These are phyloP conservation scores for Syngnathus acus DNA, from an alignment of 2,797 vertebrate species.

Conservation along the genomic window DNA sequence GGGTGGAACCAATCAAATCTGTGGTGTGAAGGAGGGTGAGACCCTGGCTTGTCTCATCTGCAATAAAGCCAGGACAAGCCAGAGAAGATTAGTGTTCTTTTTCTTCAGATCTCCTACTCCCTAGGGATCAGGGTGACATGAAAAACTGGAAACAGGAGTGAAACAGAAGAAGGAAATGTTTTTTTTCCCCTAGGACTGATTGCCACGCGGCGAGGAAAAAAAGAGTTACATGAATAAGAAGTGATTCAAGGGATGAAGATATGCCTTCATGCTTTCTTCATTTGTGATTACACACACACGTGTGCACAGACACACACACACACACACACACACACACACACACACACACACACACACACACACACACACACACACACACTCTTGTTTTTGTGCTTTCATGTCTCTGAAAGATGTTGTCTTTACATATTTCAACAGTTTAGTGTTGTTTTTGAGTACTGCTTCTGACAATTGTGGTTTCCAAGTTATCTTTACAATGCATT, in stretches of 20 bases:
- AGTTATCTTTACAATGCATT: constrained; percentile 26
- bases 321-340: background rate
- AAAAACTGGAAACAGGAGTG: constrained; percentile 22
- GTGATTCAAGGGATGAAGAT: background rate
- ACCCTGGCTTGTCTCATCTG: constrained; percentile 26
- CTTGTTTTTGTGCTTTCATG: background rate
- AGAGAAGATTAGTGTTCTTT: constrained; percentile 29
- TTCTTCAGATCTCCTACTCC: constrained; percentile 7
- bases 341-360: background rate
- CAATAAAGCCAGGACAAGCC: constrained; percentile 16
- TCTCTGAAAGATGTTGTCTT: background rate
- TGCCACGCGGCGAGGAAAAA: constrained; percentile 11
- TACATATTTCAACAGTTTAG: background rate
- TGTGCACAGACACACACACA: background rate
- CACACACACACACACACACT: background rate
- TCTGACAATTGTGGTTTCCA: constrained; percentile 10
- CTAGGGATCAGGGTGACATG: constrained; percentile 27
- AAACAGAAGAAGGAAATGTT: constrained; percentile 8
- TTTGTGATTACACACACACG: background rate
- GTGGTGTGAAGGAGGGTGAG: constrained; percentile 48
- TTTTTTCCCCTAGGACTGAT: constrained; percentile 25
- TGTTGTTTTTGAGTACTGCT: too few species aligned
- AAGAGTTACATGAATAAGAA: background rate
- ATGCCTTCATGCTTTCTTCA: background rate
- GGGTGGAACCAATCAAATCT: constrained; percentile 47